Percentiles rank a stretch among this genome's conserved stretches.
These are phyloP conservation scores for Orthosia incerta DNA, from an alignment of 2,888 invertebrate species.

Conservation along the genomic window DNA sequence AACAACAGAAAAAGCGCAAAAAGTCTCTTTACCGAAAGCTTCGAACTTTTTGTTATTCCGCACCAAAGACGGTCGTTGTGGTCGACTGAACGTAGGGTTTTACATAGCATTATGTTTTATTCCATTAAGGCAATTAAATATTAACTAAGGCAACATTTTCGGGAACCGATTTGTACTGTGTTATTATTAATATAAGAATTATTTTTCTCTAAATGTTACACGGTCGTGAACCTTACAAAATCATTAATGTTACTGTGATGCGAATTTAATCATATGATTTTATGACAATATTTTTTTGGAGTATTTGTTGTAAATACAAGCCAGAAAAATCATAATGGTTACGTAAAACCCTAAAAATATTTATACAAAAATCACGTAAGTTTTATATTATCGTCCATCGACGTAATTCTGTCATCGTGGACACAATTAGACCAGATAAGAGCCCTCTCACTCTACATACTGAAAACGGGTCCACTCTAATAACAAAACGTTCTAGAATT, in stretches of 20 bases:
- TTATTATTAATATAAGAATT: conserved; percentile 39
- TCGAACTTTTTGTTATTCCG: conserved; percentile 57
- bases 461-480: conserved; percentile 25
- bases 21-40: conserved; percentile 39
- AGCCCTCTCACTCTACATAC: conserved; percentile 68
- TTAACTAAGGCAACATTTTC: conserved; percentile 42
- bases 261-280: neutral
- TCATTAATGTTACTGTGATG: neutral
- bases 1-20: conserved; percentile 31
- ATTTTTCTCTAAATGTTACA: conserved; percentile 1
- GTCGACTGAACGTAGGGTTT: conserved; percentile 54
- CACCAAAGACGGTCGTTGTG: conserved; percentile 50
- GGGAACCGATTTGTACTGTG: conserved; percentile 20
- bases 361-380: conserved; percentile 69
- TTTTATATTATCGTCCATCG: conserved; percentile 76
- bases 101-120: conserved; percentile 45
- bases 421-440: conserved; percentile 76
- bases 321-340: conserved; percentile 69
- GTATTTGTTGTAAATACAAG: conserved; percentile 54
- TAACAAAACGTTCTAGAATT: conserved; percentile 44
- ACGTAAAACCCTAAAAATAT: conserved; percentile 78
- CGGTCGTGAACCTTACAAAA: neutral
- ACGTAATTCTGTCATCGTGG: conserved; percentile 83
- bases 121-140: conserved; percentile 46
- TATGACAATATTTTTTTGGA: neutral